Conservation (phyloP, 2,113 vertebrate species). For the Colius striatus region DNA sequence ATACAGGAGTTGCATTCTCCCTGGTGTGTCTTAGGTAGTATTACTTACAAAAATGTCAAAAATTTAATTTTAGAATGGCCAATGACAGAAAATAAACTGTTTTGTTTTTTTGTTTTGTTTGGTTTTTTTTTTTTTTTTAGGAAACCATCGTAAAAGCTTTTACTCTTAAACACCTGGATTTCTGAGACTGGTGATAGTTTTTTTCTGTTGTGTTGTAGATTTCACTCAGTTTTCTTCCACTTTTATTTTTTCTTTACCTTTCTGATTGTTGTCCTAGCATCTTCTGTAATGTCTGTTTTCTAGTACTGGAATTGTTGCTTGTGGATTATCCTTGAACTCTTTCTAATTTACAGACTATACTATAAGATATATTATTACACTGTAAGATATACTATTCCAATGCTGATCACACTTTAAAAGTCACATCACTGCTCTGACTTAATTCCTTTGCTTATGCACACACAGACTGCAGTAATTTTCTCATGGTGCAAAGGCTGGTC, state of each 20-base stretch:
- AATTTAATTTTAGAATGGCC: background rate
- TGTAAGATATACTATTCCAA: background rate
- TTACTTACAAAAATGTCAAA: background rate
- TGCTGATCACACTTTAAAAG: background rate
- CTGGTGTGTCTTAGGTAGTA: background rate
- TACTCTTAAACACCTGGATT: background rate
- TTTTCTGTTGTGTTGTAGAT: background rate
- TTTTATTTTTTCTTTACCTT: background rate
- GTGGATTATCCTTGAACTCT: background rate
- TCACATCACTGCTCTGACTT: background rate
- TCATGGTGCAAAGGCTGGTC: accelerated
- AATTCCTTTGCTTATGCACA: background rate
- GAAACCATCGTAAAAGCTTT: background rate
- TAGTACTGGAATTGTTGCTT: background rate
- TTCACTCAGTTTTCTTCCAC: background rate
- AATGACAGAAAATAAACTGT: background rate
- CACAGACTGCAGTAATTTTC: background rate
- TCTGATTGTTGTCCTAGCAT: background rate
- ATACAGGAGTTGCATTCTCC: background rate
- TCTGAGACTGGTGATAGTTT: background rate
- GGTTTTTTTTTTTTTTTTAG: too few species aligned
- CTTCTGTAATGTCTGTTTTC: background rate
- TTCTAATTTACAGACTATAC: background rate
- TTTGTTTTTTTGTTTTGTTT: too few species aligned
- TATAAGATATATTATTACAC: background rate